Base-by-base conservation (phyloP, 1,140 invertebrate species). In the Plectrocnemia conspersa region DNA sequence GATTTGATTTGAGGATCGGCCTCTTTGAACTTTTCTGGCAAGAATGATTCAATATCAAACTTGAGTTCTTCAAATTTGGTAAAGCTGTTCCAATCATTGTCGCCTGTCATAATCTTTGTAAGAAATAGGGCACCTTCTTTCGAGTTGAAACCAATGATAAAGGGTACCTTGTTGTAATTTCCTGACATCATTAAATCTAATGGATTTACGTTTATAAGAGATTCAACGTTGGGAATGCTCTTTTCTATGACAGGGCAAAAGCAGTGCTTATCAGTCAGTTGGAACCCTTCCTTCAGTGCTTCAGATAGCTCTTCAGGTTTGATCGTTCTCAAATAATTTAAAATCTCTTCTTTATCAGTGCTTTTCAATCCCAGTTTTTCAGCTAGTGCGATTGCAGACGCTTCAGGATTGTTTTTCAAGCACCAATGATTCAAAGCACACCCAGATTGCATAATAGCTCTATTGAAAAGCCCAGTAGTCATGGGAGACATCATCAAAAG, bases 361-460 rank as follows among this genome's bases (percentile, higher is more conserved):
- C 25, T 18, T 10, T 36, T 24, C 47, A 50, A 36, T 4, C 47
- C 47, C 21, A 50, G 23, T 15, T 50, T 50, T 25, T 50, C 22
- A 15, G n/a, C 47, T 13, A 50, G 9, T 6, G 2, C 21, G 21
- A 50, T 24, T 3, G 47, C 47, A 25, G 18, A 13, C 29, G 5
- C 23, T 19, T 23, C 18, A n/a, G 47, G 47, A n/a, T 50, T 13
- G 5, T 22, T 38, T 33, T 50, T 32, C 5, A 6, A 16, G 2
- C 33, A 7, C 47, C 47, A 50, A 15, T 23, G 13, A 25, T 35
- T 25, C 10, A 38, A 3, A 19, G 18, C 21, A 11, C 22, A 19
- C 2, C 81, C 81, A 56, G 80, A 82, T 68, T 82, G 79, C 0
- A 71, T 50, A 22, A 84, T 83, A 0, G 75, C 78, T 63, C 77